Conservation (phyloP, 2,888 invertebrate genomes). For the Biston stratarius region DNA sequence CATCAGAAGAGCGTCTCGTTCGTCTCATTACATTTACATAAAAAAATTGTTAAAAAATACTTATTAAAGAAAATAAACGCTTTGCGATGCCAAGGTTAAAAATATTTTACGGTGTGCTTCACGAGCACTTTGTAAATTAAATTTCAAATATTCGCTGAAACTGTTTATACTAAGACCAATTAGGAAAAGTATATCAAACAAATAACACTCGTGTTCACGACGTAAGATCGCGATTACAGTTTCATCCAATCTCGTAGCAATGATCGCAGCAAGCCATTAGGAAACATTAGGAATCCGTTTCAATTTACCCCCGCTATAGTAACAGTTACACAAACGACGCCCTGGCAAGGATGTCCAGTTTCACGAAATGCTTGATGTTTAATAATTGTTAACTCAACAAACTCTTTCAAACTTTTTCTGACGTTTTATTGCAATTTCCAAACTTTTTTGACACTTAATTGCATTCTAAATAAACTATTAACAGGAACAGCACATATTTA, state of each 20-base stretch:
- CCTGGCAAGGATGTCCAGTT: conserved; percentile 5
- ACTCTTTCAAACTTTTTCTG: too few relatives aligned
- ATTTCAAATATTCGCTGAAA: neutral
- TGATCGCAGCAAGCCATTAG: conserved; percentile 23
- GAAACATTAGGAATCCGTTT: conserved; percentile 24
- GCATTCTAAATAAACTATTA: too few relatives aligned
- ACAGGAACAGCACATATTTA: too few relatives aligned
- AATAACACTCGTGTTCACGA: conserved; percentile 6
- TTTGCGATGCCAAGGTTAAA: neutral
- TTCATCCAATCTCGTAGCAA: conserved; percentile 25
- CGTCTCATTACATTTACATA: too few relatives aligned
- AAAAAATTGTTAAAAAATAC: too few relatives aligned
- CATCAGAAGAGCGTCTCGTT: too few relatives aligned
- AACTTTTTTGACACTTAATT: too few relatives aligned
- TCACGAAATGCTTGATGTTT: neutral
- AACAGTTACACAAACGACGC: conserved; percentile 11
- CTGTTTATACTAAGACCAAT: conserved; percentile 5
- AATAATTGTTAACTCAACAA: neutral
- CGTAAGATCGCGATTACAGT: conserved; percentile 17
- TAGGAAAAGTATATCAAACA: conserved; percentile 1
- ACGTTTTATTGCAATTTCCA: too few relatives aligned
- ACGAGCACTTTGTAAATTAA: neutral
- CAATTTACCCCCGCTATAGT: conserved; percentile 22
- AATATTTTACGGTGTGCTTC: neutral
- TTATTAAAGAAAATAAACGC: too few relatives aligned